Conservation (phyloP, 2,888 invertebrate species). For the Protophormia terraenovae region DNA sequence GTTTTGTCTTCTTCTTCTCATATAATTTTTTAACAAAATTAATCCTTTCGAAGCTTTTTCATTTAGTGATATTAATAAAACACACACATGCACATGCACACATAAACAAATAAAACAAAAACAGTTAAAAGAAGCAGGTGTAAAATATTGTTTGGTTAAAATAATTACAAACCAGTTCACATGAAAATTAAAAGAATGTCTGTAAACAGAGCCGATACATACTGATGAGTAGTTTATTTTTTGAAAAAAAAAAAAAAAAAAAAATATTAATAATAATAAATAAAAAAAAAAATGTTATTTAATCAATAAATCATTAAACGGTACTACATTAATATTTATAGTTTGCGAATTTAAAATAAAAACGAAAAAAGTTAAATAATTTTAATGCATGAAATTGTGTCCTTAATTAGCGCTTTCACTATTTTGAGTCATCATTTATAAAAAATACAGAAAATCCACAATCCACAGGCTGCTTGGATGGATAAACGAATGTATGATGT, state of each 20-base stretch:
- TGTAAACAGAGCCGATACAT: not conserved
- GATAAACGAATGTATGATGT: not conserved
- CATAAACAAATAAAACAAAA: not conserved
- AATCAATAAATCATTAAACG: constrained; percentile 56
- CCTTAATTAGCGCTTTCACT: constrained; percentile 43
- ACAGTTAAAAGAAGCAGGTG: constrained; percentile 58
- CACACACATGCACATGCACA: not conserved
- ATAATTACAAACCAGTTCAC: constrained; percentile 52
- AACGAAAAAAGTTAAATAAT: not conserved
- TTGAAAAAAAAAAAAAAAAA: no score
- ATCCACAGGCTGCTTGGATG: not conserved
- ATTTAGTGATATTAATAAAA: constrained; percentile 34
- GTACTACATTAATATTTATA: not conserved
- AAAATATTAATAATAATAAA: no score
- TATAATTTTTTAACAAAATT: constrained; percentile 12
- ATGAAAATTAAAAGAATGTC: not conserved
- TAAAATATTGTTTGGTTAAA: constrained; percentile 44
- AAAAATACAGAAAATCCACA: not conserved
- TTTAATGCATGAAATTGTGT: constrained; percentile 16
- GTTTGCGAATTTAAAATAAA: not conserved
- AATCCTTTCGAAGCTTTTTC: constrained; percentile 59
- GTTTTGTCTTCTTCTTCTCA: not conserved
- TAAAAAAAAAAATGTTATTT: no score
- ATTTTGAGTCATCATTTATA: constrained; percentile 25
- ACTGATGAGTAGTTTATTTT: not conserved